These are phyloP conservation scores for Metallyticus violacea DNA, from an alignment of 2,888 invertebrate genomes.

Conservation along the genomic window DNA sequence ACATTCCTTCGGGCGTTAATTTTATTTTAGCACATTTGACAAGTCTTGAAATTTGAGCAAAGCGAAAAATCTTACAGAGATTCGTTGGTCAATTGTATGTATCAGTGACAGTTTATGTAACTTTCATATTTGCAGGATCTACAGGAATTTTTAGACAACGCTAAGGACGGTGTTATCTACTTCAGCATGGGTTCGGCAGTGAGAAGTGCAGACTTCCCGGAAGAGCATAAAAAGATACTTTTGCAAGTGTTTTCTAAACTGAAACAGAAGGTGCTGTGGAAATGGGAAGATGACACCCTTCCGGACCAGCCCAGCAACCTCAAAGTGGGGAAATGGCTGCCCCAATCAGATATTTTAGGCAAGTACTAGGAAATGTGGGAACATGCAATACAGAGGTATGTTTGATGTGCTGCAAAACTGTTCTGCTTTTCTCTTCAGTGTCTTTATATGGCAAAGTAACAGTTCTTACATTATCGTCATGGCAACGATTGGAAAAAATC, in stretches of 20 bases:
- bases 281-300: constrained; percentile 48
- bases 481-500: too few relatives aligned
- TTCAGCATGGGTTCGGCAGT: constrained; percentile 61
- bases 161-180: constrained; percentile 55
- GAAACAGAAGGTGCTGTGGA: constrained; percentile 53
- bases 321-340: constrained; percentile 61
- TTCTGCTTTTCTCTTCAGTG: too few relatives aligned
- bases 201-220: constrained; percentile 52
- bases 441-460: too few relatives aligned
- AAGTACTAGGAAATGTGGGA: constrained; percentile 31
- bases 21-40: too few relatives aligned
- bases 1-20: too few relatives aligned
- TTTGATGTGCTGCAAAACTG: too few relatives aligned
- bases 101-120: background rate
- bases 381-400: too few relatives aligned
- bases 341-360: constrained; percentile 64
- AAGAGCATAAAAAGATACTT: constrained; percentile 52
- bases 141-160: constrained; percentile 51
- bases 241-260: constrained; percentile 53
- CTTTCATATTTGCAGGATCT: constrained; percentile 46
- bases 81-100: too few relatives aligned
- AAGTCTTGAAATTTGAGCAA: too few relatives aligned
- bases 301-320: constrained; percentile 50
- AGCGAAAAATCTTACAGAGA: too few relatives aligned
- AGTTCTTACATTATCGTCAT: too few relatives aligned